Percentiles rank a stretch among this genome's conserved stretches.
These are phyloP conservation scores for Sinohyriopsis cumingii DNA, from an alignment of 2,888 invertebrate genomes.

Conservation along the genomic window DNA sequence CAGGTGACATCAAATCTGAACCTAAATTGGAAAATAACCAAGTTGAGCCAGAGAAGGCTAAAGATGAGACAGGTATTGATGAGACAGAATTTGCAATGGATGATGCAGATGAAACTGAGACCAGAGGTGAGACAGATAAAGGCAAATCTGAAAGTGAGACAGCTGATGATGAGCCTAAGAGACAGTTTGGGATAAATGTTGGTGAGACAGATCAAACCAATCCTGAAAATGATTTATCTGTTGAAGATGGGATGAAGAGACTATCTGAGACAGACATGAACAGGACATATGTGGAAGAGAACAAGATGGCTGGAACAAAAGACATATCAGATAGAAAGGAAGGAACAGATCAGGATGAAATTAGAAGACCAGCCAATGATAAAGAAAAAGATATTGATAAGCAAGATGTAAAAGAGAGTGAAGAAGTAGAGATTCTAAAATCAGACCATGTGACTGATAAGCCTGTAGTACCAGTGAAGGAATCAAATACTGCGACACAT, in stretches of 20 bases:
- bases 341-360: background rate
- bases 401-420: background rate
- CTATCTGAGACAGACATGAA: too few species aligned
- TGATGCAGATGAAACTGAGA: slow-evolving; percentile 11
- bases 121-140: slow-evolving; percentile 4
- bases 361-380: background rate
- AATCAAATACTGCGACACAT: background rate
- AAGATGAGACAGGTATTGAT: slow-evolving; percentile 11
- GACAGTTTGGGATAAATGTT: too few species aligned
- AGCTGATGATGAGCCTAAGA: too few species aligned
- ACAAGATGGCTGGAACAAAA: background rate
- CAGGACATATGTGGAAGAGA: too few species aligned
- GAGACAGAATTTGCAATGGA: slow-evolving; percentile 17
- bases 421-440: background rate
- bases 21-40: too few species aligned
- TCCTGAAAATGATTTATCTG: too few species aligned
- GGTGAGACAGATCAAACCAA: too few species aligned
- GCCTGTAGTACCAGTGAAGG: background rate
- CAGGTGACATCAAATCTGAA: background rate
- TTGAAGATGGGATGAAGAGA: too few species aligned
- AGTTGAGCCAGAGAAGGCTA: too few species aligned
- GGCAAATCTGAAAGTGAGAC: too few species aligned
- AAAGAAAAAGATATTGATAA: slow-evolving; percentile 4
- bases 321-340: background rate
- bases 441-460: background rate